Conservation (phyloP, 2,888 invertebrate genomes). For the Apamea anceps region DNA sequence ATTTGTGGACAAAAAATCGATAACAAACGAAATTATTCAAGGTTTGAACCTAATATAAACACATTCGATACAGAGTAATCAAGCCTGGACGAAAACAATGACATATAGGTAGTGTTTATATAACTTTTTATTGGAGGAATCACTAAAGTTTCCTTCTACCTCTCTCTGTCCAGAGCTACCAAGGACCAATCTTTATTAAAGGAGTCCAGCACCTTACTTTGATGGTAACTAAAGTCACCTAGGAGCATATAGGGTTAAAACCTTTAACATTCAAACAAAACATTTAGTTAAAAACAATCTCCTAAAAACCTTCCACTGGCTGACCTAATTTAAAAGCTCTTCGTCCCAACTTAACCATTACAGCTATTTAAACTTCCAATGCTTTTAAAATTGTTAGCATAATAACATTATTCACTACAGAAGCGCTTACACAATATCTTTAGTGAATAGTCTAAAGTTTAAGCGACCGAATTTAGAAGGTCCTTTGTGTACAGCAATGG, state of each 20-base stretch:
- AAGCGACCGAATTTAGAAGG: slow-evolving; percentile 67
- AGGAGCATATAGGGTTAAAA: not conserved
- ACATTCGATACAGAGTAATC: slow-evolving; percentile 43
- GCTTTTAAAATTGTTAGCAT: slow-evolving; percentile 64
- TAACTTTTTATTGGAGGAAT: not conserved
- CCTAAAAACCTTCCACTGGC: slow-evolving; percentile 7
- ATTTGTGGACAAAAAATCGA: slow-evolving; percentile 39
- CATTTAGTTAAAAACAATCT: slow-evolving; percentile 1
- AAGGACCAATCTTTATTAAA: not conserved
- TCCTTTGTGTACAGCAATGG: slow-evolving; percentile 66
- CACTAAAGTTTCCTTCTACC: not conserved
- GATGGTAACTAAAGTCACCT: too few species aligned
- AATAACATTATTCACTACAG: slow-evolving; percentile 57
- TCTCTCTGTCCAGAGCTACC: too few species aligned
- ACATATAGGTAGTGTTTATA: not conserved
- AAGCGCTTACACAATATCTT: slow-evolving; percentile 61
- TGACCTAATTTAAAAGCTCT: slow-evolving; percentile 46
- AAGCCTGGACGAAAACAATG: slow-evolving; percentile 18
- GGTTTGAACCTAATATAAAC: slow-evolving; percentile 25
- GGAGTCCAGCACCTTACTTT: not conserved
- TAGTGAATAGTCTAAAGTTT: slow-evolving; percentile 64
- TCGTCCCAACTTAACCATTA: slow-evolving; percentile 20
- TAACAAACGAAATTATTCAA: slow-evolving; percentile 27
- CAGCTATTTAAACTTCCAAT: slow-evolving; percentile 51
- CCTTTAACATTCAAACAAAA: slow-evolving; percentile 19